Evolutionary conservation across 2,888 invertebrate species (phyloP).

Genomic region (Ochropacha duplaris): DNA sequence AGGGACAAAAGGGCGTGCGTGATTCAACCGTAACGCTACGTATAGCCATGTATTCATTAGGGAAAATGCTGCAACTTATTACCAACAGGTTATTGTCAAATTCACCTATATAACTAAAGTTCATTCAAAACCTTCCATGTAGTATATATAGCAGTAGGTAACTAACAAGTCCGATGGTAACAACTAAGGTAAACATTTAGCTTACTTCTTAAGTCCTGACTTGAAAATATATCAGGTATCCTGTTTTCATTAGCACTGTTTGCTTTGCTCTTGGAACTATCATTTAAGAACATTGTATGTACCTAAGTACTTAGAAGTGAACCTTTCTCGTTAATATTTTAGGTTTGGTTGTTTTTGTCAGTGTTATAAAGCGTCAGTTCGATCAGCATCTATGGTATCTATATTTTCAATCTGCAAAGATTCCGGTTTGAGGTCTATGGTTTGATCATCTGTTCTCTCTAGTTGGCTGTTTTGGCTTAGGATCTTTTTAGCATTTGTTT

Average conservation of each 20-base stretch:
- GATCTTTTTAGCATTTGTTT: not conserved
- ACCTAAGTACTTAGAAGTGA: not conserved
- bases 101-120: not conserved
- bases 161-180: not conserved
- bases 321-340: not conserved
- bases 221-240: constrained; percentile 6
- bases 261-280: constrained; percentile 5
- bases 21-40: constrained; percentile 57
- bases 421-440: not conserved
- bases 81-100: not conserved
- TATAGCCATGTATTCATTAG: constrained; percentile 35
- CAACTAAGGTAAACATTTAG: constrained; percentile 1
- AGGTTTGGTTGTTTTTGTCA: too few relatives aligned
- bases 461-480: not conserved
- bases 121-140: not conserved
- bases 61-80: constrained; percentile 17
- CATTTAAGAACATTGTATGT: not conserved
- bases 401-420: not conserved
- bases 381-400: not conserved
- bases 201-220: constrained; percentile 1
- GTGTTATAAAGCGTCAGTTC: not conserved
- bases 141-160: not conserved
- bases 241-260: constrained; percentile 15
- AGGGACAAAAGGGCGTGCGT: constrained; percentile 70
- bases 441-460: not conserved